A percentile compares a stretch with the other conserved stretches of the same genome.
Evolutionary conservation across 2,113 vertebrate genomes (phyloP).

Genomic region (Myanophis thanlyinensis): DNA sequence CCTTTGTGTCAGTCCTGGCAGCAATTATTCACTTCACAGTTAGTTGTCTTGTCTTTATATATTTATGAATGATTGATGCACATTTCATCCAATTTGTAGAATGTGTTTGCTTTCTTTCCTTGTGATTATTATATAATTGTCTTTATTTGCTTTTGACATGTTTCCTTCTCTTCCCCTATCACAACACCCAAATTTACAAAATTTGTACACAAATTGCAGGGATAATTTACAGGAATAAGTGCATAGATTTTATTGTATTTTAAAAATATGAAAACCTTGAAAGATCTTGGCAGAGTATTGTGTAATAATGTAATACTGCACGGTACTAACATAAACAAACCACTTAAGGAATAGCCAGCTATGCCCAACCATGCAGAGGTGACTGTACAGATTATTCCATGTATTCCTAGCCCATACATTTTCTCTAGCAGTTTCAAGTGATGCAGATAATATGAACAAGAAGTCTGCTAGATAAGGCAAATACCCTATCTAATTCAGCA

Average conservation of each 20-base stretch:
- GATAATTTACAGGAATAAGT: not conserved
- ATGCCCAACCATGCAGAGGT: not conserved
- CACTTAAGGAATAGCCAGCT: not conserved
- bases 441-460: not conserved
- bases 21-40: not conserved
- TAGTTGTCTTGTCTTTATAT: not conserved
- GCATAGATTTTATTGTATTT: not conserved
- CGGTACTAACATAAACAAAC: not conserved
- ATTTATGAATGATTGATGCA: not conserved
- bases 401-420: not conserved
- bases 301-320: not conserved
- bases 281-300: not conserved
- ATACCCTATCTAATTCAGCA: not conserved
- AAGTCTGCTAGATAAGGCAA: not conserved
- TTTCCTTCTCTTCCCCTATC: not conserved
- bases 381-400: not conserved
- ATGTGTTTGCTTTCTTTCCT: not conserved
- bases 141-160: not conserved
- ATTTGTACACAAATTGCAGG: not conserved
- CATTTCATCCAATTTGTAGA: not conserved
- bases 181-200: not conserved
- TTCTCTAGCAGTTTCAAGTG: not conserved
- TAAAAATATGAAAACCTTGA: not conserved
- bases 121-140: not conserved
- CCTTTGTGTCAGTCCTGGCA: not conserved